Evolutionary conservation across 2,797 vertebrate species (phyloP).

Genomic region (Trematomus bernacchii): DNA sequence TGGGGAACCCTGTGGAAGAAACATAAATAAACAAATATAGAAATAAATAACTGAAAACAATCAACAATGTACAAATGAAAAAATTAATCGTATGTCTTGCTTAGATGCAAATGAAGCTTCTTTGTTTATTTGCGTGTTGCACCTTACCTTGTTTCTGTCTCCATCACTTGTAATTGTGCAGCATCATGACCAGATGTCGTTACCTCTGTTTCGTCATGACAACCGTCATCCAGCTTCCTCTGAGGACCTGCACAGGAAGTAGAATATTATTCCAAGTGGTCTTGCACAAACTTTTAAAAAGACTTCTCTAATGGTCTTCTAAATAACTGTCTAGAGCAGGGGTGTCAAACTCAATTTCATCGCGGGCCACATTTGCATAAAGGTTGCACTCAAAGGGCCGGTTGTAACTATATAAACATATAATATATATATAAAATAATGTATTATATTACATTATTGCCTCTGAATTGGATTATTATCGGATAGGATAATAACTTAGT

Average conservation of each 20-base stretch:
- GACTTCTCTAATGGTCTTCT: background rate
- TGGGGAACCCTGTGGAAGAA: conserved; percentile 8
- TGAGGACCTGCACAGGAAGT: too few relatives aligned
- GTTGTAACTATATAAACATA: too few relatives aligned
- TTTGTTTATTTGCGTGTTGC: background rate
- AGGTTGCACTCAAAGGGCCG: too few relatives aligned
- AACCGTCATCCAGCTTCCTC: accelerated
- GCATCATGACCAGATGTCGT: background rate
- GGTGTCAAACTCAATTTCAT: too few relatives aligned
- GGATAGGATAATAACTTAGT: too few relatives aligned
- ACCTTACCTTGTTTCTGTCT: background rate
- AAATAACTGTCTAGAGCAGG: too few relatives aligned
- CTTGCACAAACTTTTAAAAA: background rate
- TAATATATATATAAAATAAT: too few relatives aligned
- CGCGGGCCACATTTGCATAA: too few relatives aligned
- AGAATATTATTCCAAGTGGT: background rate
- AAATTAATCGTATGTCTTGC: background rate
- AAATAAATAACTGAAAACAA: too few relatives aligned
- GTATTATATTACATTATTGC: too few relatives aligned
- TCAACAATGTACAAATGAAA: background rate
- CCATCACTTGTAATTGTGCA: background rate
- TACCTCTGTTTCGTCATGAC: background rate
- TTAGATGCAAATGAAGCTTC: background rate
- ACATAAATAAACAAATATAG: background rate
- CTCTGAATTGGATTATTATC: too few relatives aligned